phyloP scores from a whole-genome alignment of 2,888 invertebrate species.

The Agonopterix heracliana region DNA sequence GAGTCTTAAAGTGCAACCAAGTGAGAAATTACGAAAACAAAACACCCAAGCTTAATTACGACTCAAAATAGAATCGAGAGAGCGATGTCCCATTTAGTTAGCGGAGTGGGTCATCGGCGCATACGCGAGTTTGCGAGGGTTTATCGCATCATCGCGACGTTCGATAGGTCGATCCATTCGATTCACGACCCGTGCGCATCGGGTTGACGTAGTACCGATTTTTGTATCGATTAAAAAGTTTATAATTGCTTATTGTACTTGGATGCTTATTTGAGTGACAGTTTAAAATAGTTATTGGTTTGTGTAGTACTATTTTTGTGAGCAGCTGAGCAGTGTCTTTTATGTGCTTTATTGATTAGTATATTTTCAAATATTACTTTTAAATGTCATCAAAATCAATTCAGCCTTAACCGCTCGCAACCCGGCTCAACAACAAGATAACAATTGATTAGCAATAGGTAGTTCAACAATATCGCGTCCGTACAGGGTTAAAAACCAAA shows the following conservation, averaged over 20 bases:
- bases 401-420: no score
- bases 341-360: no score
- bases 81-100: conserved; percentile 66
- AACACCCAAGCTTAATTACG: conserved; percentile 52
- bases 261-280: no score
- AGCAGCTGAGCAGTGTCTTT: no score
- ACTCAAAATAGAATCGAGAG: conserved; percentile 43
- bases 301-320: no score
- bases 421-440: no score
- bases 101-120: conserved; percentile 58
- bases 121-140: conserved; percentile 23
- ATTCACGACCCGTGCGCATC: conserved; percentile 35
- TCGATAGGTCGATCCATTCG: conserved; percentile 44
- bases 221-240: background rate
- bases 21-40: conserved; percentile 27
- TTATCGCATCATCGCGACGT: conserved; percentile 30
- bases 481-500: no score
- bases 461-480: no score
- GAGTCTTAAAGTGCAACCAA: background rate
- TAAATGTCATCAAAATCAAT: no score
- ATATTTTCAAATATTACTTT: no score
- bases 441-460: no score
- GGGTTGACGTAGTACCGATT: conserved; percentile 32
- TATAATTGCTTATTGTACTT: background rate
- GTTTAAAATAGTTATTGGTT: no score